Evolutionary conservation across 2,888 invertebrate species (phyloP).

Genomic region (Pyrrhosoma nymphula): DNA sequence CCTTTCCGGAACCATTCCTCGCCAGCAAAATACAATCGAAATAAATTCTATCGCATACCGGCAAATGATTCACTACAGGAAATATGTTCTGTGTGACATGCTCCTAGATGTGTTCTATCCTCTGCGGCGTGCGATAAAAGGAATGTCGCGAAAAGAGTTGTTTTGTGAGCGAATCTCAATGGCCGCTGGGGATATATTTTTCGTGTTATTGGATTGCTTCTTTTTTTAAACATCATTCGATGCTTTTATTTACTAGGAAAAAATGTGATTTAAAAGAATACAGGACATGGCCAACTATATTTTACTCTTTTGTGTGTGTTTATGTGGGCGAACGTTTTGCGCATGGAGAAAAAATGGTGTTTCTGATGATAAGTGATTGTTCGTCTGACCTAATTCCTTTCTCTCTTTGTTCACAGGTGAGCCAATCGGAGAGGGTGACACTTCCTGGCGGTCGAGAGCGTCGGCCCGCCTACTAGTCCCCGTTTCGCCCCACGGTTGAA

Average conservation of each 20-base stretch:
- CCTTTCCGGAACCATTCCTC: too few relatives aligned
- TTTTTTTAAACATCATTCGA: not conserved
- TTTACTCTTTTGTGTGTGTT: not conserved
- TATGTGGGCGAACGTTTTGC: not conserved
- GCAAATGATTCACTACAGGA: too few relatives aligned
- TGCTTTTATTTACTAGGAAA: not conserved
- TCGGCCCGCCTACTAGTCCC: not conserved
- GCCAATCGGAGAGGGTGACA: not conserved
- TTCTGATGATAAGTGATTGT: not conserved
- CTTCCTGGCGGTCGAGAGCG: not conserved
- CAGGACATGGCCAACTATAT: not conserved
- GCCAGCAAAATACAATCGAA: too few relatives aligned
- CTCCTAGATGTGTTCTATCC: too few relatives aligned
- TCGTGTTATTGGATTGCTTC: not conserved
- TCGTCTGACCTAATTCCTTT: not conserved
- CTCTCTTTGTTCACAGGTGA: not conserved
- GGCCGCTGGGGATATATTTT: not conserved
- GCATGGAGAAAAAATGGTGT: not conserved
- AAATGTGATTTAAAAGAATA: not conserved
- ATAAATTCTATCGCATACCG: too few relatives aligned
- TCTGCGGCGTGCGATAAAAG: too few relatives aligned
- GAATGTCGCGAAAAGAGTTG: too few relatives aligned
- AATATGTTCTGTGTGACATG: too few relatives aligned
- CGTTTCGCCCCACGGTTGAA: not conserved
- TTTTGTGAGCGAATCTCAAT: too few relatives aligned